Conservation (phyloP, 2,888 invertebrate species). For the Lasioglossum lativentre region DNA sequence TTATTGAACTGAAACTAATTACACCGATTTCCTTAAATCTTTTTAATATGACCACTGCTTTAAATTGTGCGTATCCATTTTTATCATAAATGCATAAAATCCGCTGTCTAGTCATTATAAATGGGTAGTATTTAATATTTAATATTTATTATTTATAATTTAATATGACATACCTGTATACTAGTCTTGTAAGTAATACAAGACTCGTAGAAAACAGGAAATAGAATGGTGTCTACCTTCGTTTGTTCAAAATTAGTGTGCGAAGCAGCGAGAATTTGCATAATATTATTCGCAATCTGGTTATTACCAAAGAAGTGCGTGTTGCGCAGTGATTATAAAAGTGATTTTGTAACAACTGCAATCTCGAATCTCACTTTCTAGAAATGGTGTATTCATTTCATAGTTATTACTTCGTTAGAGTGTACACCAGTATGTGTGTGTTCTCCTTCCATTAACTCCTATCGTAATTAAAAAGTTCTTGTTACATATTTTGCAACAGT, state of each 20-base stretch:
- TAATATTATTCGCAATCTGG: not conserved
- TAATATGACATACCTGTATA: no score
- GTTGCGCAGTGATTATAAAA: not conserved
- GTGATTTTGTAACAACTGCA: not conserved
- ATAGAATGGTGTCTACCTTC: not conserved
- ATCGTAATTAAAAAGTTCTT: not conserved
- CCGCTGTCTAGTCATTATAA: no score
- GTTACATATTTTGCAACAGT: not conserved
- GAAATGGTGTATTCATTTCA: not conserved
- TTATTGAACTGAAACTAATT: no score
- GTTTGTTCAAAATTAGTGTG: not conserved
- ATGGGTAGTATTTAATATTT: not conserved
- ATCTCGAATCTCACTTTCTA: constrained; percentile 7
- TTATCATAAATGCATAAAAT: no score
- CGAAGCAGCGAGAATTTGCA: not conserved
- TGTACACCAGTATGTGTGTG: not conserved
- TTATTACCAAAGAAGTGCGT: not conserved
- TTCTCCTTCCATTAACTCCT: not conserved
- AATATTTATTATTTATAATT: not conserved
- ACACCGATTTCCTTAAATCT: no score
- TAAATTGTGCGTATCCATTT: no score
- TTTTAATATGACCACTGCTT: no score
- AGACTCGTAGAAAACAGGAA: no score
- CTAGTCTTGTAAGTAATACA: no score
- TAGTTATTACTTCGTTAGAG: not conserved